A percentile compares a stretch with the other conserved stretches of the same genome.
These are phyloP conservation scores for Ericerus pela DNA, from an alignment of 1,140 invertebrate species.

Conservation along the genomic window DNA sequence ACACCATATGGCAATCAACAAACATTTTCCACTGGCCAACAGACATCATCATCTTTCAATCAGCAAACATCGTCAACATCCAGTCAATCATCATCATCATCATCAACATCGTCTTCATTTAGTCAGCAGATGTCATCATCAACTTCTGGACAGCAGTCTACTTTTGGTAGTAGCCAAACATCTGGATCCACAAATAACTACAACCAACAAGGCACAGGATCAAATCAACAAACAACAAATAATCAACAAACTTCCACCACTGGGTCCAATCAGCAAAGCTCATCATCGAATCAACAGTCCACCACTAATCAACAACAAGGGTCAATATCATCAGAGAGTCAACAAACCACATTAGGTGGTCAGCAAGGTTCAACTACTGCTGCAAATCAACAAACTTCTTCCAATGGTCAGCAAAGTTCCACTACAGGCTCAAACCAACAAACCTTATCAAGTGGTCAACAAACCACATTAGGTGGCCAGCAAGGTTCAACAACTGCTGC, in stretches of 20 bases:
- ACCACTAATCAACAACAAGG: too few relatives aligned
- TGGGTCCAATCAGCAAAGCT: neutral
- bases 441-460: too few relatives aligned
- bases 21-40: conserved; percentile 17
- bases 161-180: conserved; percentile 19
- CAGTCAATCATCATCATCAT: conserved; percentile 17
- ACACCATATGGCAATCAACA: conserved; percentile 13
- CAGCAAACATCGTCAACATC: conserved; percentile 14
- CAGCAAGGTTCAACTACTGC: too few relatives aligned
- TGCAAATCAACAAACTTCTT: too few relatives aligned
- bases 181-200: conserved; percentile 11
- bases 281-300: neutral
- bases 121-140: conserved; percentile 13
- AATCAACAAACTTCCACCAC: conserved; percentile 7
- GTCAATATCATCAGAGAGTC: too few relatives aligned
- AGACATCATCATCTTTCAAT: neutral
- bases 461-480: too few relatives aligned
- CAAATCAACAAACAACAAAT: conserved; percentile 1
- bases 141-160: conserved; percentile 13
- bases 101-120: conserved; percentile 14
- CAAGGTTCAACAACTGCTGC: too few relatives aligned
- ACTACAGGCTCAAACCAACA: too few relatives aligned
- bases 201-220: conserved; percentile 1
- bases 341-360: too few relatives aligned
- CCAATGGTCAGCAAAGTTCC: too few relatives aligned